These are phyloP conservation scores for Raillietiella orientalis DNA, from an alignment of 2,888 invertebrate genomes.

Conservation along the genomic window DNA sequence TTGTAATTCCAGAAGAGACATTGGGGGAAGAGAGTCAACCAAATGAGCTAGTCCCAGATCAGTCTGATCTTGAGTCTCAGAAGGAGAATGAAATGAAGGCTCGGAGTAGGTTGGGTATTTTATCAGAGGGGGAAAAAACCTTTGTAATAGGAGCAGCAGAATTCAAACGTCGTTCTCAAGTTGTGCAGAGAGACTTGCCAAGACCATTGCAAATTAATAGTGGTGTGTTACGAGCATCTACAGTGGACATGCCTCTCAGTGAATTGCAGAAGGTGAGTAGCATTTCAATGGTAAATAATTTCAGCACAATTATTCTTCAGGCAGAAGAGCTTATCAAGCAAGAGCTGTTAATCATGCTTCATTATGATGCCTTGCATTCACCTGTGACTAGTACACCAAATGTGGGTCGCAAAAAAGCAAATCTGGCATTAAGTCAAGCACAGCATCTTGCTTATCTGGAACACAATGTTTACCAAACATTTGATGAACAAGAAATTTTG, in stretches of 20 bases:
- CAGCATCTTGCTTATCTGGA: slow-evolving; percentile 52
- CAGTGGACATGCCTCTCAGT: slow-evolving; percentile 38
- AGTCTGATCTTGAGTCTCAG: slow-evolving; percentile 47
- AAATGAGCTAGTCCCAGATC: slow-evolving; percentile 23
- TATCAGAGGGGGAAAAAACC: too few relatives aligned
- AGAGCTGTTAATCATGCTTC: slow-evolving; percentile 85
- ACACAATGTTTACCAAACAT: slow-evolving; percentile 47
- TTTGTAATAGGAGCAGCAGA: slow-evolving; percentile 24
- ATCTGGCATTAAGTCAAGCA: slow-evolving; percentile 12
- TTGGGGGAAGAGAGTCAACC: slow-evolving; percentile 14
- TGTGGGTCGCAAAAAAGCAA: slow-evolving; percentile 10
- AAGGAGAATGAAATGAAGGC: slow-evolving; percentile 30
- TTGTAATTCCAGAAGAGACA: slow-evolving; percentile 70
- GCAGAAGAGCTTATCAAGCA: slow-evolving; percentile 84
- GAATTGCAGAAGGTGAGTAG: slow-evolving; percentile 35
- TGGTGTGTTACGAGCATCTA: slow-evolving; percentile 37
- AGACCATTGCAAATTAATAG: slow-evolving; percentile 59
- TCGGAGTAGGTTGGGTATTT: slow-evolving; percentile 13
- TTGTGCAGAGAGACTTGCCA: slow-evolving; percentile 52
- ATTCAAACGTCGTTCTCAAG: slow-evolving; percentile 40
- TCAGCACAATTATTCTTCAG: too few relatives aligned
- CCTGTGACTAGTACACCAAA: slow-evolving; percentile 18
- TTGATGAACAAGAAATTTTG: slow-evolving; percentile 12
- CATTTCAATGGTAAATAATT: too few relatives aligned
- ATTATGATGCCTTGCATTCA: slow-evolving; percentile 53